phyloP scores from a whole-genome alignment of 2,888 invertebrate species.

The Carpatolechia fugitivella region DNA sequence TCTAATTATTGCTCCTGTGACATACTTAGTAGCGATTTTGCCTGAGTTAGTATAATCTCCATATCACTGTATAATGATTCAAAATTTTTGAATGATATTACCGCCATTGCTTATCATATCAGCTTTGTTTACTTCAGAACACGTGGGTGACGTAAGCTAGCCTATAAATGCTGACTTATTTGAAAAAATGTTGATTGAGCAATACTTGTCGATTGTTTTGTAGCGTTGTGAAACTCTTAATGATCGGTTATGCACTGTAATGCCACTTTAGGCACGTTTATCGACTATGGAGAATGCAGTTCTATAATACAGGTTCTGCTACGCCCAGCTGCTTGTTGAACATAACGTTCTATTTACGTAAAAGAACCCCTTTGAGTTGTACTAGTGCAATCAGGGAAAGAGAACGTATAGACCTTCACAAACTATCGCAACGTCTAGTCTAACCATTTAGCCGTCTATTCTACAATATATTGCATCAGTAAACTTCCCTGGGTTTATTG shows the following conservation, averaged over 20 bases:
- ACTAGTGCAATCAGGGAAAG: background rate
- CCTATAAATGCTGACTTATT: too few relatives aligned
- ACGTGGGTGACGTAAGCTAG: too few relatives aligned
- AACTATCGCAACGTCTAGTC: background rate
- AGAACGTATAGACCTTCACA: background rate
- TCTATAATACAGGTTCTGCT: too few relatives aligned
- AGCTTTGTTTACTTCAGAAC: background rate
- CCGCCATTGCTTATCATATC: background rate
- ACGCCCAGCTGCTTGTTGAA: too few relatives aligned
- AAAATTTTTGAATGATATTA: too few relatives aligned
- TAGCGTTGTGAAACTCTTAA: slow-evolving; percentile 3
- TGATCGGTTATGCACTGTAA: background rate
- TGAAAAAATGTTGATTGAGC: background rate
- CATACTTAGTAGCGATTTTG: too few relatives aligned
- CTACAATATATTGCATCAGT: background rate
- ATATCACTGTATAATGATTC: too few relatives aligned
- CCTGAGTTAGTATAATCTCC: too few relatives aligned
- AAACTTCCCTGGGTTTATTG: background rate
- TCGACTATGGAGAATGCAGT: background rate
- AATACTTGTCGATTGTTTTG: background rate
- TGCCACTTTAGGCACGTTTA: background rate
- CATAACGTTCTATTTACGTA: background rate
- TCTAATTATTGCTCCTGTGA: too few relatives aligned
- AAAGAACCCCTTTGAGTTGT: background rate
- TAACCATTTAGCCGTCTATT: background rate